These are phyloP conservation scores for Pteronotus mesoamericanus DNA, from an alignment of 2,797 vertebrate genomes.

Conservation along the genomic window DNA sequence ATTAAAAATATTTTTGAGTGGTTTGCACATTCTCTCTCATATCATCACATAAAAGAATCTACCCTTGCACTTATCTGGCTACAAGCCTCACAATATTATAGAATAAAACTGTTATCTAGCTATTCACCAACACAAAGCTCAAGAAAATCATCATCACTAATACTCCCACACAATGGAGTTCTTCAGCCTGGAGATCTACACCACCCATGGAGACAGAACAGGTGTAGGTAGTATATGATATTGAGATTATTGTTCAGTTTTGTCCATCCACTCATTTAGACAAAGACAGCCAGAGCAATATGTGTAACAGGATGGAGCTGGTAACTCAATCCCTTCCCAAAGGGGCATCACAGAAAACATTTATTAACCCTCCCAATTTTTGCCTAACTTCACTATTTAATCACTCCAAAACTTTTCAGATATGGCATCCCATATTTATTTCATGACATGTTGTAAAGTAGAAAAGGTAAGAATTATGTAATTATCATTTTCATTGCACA, in stretches of 20 bases:
- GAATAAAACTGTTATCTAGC: background rate
- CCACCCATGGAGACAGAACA: background rate
- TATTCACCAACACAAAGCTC: background rate
- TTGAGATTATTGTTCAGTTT: background rate
- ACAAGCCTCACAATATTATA: background rate
- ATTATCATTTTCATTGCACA: background rate
- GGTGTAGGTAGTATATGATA: rapidly evolving
- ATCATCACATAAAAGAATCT: background rate
- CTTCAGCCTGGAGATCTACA: background rate
- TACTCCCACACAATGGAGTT: background rate
- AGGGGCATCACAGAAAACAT: background rate
- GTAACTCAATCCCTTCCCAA: background rate
- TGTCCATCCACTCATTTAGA: background rate
- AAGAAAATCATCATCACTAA: background rate
- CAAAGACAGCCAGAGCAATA: background rate
- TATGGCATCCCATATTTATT: background rate
- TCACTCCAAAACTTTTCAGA: background rate
- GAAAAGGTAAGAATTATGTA: background rate
- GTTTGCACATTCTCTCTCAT: background rate
- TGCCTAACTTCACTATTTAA: background rate
- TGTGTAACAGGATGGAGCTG: background rate
- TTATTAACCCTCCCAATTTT: background rate
- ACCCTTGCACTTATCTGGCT: background rate
- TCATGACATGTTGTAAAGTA: background rate
- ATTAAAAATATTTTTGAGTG: background rate